Conservation (phyloP, 2,888 invertebrate species). For the Neoitamus cyanurus region DNA sequence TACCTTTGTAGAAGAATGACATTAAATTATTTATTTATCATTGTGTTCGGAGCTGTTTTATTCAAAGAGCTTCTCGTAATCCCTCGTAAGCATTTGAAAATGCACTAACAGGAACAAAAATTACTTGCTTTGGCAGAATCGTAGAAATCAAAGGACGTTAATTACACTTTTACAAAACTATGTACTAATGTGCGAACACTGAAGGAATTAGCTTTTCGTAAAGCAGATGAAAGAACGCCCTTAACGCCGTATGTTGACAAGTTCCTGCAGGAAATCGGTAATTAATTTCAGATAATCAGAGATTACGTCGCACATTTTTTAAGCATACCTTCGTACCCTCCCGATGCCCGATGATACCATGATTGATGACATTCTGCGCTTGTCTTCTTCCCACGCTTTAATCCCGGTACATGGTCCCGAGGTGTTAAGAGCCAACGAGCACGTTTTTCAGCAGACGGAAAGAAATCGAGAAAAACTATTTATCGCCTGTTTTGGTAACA, state of each 20-base stretch:
- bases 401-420: constrained; percentile 4
- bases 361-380: background rate
- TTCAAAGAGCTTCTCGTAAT: no score
- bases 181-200: background rate
- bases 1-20: no score
- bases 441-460: background rate
- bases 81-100: no score
- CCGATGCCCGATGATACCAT: background rate
- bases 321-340: background rate
- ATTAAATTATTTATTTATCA: no score
- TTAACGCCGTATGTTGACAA: background rate
- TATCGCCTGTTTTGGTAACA: background rate
- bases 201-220: background rate
- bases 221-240: background rate
- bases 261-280: background rate
- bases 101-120: no score
- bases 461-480: background rate
- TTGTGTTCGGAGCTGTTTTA: no score
- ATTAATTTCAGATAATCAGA: constrained; percentile 5
- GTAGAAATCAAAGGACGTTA: no score
- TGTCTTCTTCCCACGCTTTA: constrained; percentile 1
- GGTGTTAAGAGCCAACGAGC: background rate
- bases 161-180: background rate
- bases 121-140: no score
- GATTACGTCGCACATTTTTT: background rate